Percentiles rank a stretch among this genome's conserved stretches.
Evolutionary conservation across 2,113 vertebrate species (phyloP).

Genomic region (Seriola quinqueradiata): DNA sequence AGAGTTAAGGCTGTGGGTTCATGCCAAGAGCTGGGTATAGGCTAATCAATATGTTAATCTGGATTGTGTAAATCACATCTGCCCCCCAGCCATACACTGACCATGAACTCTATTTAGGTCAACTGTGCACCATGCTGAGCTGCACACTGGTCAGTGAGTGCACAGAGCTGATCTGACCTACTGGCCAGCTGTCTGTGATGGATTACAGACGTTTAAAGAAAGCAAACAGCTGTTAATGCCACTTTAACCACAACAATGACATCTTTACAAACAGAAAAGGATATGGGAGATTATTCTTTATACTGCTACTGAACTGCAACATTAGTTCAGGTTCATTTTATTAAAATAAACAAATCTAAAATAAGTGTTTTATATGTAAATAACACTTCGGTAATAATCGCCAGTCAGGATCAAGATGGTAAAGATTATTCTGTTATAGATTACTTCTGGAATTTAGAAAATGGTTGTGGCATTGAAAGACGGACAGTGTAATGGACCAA

Average conservation of each 20-base stretch:
- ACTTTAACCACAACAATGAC: conserved; percentile 20
- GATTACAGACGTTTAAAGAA: conserved; percentile 50
- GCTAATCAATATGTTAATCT: background rate
- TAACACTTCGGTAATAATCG: no score
- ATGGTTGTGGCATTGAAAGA: no score
- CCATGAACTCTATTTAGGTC: conserved; percentile 46
- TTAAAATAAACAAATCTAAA: no score
- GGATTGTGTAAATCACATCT: conserved; percentile 21
- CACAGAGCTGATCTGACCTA: conserved; percentile 52
- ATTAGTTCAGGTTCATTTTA: no score
- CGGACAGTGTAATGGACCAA: no score
- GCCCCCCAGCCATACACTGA: conserved; percentile 1
- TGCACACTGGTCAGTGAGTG: conserved; percentile 27
- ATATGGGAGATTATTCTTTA: background rate
- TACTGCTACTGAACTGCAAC: background rate
- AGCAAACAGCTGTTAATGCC: conserved; percentile 47
- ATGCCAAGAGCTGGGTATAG: background rate
- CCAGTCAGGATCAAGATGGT: no score
- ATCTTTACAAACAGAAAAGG: background rate
- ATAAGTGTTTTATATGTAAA: no score
- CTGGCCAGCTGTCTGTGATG: conserved; percentile 57
- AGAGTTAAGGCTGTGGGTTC: background rate
- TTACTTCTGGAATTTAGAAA: no score
- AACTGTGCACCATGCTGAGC: conserved; percentile 41
- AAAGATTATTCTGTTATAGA: no score